Evolutionary conservation across 2,797 vertebrate species (phyloP).

Genomic region (Phalloptychus januarius): DNA sequence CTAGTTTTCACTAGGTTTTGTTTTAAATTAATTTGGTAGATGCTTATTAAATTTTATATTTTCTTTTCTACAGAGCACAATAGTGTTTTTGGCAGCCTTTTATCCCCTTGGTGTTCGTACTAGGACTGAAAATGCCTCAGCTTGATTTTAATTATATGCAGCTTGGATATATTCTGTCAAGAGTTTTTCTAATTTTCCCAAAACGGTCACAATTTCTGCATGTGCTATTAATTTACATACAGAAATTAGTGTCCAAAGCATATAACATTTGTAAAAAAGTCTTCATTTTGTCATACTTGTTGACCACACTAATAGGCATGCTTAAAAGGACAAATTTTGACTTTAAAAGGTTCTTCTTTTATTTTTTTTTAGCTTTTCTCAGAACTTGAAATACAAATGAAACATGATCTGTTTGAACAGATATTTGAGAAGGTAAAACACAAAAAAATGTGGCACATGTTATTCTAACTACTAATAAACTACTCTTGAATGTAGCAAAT

Average conservation of each 20-base stretch:
- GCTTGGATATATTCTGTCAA: neutral
- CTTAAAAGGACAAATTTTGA: neutral
- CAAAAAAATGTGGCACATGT: neutral
- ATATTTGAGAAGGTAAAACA: neutral
- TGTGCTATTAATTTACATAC: neutral
- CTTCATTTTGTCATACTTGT: neutral
- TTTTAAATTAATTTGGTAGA: neutral
- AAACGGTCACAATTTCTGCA: neutral
- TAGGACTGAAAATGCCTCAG: neutral
- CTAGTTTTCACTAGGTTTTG: neutral
- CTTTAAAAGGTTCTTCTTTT: neutral
- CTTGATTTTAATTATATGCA: neutral
- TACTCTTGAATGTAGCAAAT: neutral
- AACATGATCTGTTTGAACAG: neutral
- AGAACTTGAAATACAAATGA: neutral
- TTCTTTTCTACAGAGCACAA: neutral
- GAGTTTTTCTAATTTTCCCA: neutral
- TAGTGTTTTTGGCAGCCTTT: neutral
- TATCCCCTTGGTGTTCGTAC: neutral
- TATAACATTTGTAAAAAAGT: neutral
- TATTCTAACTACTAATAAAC: neutral
- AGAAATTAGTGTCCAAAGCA: neutral
- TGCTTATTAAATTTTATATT: neutral
- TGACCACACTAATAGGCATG: neutral
- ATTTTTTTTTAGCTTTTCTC: neutral